Evolutionary conservation across 2,113 vertebrate genomes (phyloP), one percentile per base, ranked within the genome.

Genomic region (Castor canadensis): DNA sequence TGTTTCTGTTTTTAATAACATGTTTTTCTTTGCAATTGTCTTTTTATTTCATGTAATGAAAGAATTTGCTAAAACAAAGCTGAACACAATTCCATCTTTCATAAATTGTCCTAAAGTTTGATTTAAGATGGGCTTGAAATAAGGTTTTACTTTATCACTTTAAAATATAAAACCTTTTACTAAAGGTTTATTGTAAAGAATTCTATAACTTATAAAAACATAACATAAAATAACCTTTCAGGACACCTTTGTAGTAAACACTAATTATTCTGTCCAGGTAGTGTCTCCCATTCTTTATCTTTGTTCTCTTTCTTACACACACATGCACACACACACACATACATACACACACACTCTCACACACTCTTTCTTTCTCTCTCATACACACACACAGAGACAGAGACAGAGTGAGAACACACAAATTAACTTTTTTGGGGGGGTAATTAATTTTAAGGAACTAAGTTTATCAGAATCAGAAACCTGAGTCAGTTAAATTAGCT

Each of bases 251-350:
- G 11, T 56, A 19, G 30, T 22, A 40, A 76, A 28, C 54, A 13
- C 22, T 19, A 32, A 26, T 24, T 64, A 26, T 13, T 62, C 4
- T 69, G 35, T 2, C 7, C 0, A 32, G 11, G 11, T 7, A 22
- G 6, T 6, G 9, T 17, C 24, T 11, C 45, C 10, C 40, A 5
- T 32, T 0, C 35, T 4, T 52, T 26, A 5, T 22, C 15, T 9
- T 38, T 7, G 24, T 28, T 3, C 40, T 19, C 58, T 30, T 17
- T 20, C 20, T 45, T 30, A 64, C 60, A 58, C 17, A 58, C 56
- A 58, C 58, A 60, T 24, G 26, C 62, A 64, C 62, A 64, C 62
- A 64, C 62, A 43, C 28, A 49, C 32, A 38, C 43, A 19, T 13
- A 54, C 24, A 22, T 12, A 5, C 11, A 28, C 30, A 80, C 1